phyloP scores from a whole-genome alignment of 2,113 vertebrate genomes.

The Rhineura floridana region DNA sequence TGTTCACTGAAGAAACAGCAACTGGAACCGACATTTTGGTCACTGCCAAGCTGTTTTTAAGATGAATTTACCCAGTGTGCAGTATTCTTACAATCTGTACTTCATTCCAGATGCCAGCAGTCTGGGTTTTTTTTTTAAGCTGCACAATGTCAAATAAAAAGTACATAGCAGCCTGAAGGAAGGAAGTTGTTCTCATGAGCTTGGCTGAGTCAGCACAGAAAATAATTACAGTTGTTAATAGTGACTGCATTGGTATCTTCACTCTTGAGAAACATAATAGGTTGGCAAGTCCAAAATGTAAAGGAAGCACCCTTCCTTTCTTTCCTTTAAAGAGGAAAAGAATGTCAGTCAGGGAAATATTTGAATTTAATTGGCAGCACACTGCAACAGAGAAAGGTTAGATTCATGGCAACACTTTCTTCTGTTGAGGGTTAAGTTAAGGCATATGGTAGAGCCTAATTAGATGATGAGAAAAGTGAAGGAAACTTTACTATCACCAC shows the following conservation, averaged over 20 bases:
- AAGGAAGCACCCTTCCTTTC: neutral
- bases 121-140: neutral
- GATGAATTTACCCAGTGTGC: conserved; percentile 41
- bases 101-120: conserved; percentile 11
- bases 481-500: neutral
- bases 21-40: conserved; percentile 34
- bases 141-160: neutral
- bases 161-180: neutral
- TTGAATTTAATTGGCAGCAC: neutral
- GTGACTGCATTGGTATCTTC: conserved; percentile 2
- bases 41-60: neutral
- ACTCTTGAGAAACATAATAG: neutral
- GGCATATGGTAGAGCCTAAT: neutral
- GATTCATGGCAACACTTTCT: neutral
- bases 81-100: conserved; percentile 27
- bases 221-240: conserved; percentile 13
- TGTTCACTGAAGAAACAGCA: conserved; percentile 35
- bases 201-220: neutral
- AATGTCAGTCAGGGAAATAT: neutral
- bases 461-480: neutral
- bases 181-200: neutral
- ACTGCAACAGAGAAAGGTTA: neutral
- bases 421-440: neutral
- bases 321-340: neutral
- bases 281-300: neutral